Conservation (phyloP, 2,888 invertebrate species). For the Arctia plantaginis region DNA sequence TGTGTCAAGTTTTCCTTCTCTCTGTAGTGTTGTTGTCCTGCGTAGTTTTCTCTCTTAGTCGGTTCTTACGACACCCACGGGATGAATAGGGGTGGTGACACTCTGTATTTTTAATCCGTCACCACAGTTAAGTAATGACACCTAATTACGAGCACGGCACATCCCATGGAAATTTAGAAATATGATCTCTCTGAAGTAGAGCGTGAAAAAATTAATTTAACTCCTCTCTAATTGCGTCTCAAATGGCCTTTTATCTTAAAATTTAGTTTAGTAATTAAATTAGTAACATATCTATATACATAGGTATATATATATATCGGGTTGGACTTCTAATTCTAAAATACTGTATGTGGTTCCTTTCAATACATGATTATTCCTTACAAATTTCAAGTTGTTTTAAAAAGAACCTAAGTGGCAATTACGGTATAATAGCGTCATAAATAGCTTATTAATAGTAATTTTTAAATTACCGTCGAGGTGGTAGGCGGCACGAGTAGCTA, state of each 20-base stretch:
- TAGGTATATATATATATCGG: neutral
- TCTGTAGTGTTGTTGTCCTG: no score
- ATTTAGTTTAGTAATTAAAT: neutral
- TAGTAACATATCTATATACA: neutral
- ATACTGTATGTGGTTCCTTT: neutral
- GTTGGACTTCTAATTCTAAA: neutral
- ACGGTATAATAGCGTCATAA: neutral
- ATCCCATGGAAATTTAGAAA: neutral
- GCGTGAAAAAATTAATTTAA: neutral
- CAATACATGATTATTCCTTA: neutral
- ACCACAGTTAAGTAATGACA: no score
- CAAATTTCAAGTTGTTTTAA: neutral
- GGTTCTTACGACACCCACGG: no score
- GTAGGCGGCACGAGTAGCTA: neutral
- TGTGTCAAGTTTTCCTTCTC: no score
- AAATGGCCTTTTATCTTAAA: neutral
- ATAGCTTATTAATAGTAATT: neutral
- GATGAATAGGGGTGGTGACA: no score
- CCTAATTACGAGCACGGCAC: no score
- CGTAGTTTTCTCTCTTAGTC: no score
- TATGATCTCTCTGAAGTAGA: neutral
- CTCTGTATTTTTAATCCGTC: no score
- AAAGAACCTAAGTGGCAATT: neutral
- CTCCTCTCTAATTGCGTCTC: neutral
- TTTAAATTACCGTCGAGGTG: neutral